Evolutionary conservation across 1,140 invertebrate species (phyloP).

Genomic region (Drosophila rhopaloa): DNA sequence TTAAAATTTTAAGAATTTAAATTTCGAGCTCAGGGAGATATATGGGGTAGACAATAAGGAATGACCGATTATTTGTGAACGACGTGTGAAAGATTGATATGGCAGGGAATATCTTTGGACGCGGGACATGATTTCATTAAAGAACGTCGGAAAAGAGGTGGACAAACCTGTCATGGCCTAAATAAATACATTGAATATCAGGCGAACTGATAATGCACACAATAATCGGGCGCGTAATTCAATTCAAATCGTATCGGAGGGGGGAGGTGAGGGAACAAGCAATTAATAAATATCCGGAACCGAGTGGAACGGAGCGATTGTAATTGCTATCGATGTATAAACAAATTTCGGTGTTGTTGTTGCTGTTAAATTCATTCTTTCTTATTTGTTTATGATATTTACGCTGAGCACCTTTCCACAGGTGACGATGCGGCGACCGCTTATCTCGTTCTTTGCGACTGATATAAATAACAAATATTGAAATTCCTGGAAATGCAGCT

Average conservation of each 20-base stretch:
- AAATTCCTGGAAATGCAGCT: constrained; percentile 37
- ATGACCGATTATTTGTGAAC: constrained; percentile 40
- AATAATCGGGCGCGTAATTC: constrained; percentile 54
- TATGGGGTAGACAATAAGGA: not conserved
- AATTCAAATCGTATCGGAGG: constrained; percentile 42
- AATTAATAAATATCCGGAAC: constrained; percentile 52
- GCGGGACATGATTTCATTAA: constrained; percentile 24
- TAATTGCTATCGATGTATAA: constrained; percentile 52
- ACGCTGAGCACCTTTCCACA: constrained; percentile 39
- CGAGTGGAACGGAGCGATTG: constrained; percentile 20
- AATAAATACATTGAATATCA: constrained; percentile 27
- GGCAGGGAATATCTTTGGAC: not conserved
- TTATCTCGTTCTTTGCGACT: constrained; percentile 31
- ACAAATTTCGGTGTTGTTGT: constrained; percentile 37
- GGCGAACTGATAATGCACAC: constrained; percentile 39
- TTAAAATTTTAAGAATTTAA: constrained; percentile 22
- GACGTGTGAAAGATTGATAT: constrained; percentile 9
- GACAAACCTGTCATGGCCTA: constrained; percentile 45
- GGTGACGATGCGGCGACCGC: constrained; percentile 32
- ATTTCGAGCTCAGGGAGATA: constrained; percentile 7
- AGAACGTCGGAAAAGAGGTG: constrained; percentile 1
- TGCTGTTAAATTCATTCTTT: constrained; percentile 8
- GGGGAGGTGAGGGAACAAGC: constrained; percentile 24
- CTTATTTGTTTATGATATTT: constrained; percentile 52
- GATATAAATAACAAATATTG: constrained; percentile 55